Percentiles rank a stretch among this genome's conserved stretches.
These are phyloP conservation scores for Neomorphus geoffroyi DNA, from an alignment of 2,797 vertebrate genomes.

Conservation along the genomic window DNA sequence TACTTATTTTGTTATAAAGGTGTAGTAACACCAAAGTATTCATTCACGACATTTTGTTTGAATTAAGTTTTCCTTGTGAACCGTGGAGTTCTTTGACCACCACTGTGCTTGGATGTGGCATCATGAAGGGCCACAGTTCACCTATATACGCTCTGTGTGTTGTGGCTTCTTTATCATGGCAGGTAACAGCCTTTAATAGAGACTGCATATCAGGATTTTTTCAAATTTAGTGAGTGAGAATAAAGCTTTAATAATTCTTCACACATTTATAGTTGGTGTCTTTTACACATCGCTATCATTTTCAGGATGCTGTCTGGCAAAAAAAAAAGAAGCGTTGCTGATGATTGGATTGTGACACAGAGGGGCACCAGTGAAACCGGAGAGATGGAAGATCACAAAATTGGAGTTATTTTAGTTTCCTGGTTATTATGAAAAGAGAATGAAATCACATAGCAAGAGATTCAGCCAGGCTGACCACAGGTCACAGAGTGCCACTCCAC, in stretches of 20 bases:
- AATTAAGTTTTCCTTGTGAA: not conserved
- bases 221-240: not conserved
- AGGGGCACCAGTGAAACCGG: not conserved
- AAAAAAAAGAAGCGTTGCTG: not conserved
- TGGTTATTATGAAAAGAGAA: not conserved
- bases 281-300: not conserved
- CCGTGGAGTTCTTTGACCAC: not conserved
- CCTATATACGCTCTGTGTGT: not conserved
- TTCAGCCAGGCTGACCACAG: not conserved
- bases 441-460: not conserved
- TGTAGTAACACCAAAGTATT: not conserved
- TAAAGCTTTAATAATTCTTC: not conserved
- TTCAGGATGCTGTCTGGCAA: not conserved
- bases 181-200: not conserved
- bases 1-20: not conserved
- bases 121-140: not conserved
- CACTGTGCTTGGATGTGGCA: rapidly evolving
- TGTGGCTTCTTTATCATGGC: not conserved
- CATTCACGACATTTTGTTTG: not conserved
- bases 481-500: rapidly evolving
- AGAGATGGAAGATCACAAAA: not conserved
- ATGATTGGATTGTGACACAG: not conserved
- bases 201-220: not conserved
- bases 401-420: not conserved
- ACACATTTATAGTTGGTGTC: not conserved